Base-by-base conservation (phyloP, 1,140 invertebrate genomes). In the Hypsibius dujardini region DNA sequence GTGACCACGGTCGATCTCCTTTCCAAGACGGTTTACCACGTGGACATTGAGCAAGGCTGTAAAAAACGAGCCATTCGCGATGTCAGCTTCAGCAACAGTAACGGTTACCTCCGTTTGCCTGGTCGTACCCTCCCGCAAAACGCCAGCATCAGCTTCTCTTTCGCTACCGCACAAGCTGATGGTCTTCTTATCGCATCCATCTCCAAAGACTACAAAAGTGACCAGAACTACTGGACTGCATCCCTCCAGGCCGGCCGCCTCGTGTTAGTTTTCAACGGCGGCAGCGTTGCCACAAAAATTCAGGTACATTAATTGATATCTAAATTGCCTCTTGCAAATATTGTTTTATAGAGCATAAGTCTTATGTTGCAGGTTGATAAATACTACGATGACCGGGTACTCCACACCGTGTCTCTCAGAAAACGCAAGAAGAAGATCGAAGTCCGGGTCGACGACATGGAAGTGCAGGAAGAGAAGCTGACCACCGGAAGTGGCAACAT, bases 21-120 rank as follows among this genome's bases (percentile, higher is more conserved):
- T 74, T 81, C 81, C 70, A 81, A 86, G 78, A 56, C 81, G 85
- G 12, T 86, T 7, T 67, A 67, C 62, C 85, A 76, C 87, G 87
- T 76, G 90, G 89, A 67, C 0, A 84, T 93, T 0, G 87, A 90
- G 75, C 80, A 85, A 0, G 84, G 86, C 7, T 92, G 90, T 79
- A 78, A 82, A 45, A 81, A 84, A 0, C 76, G 87, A 84, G 81
- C 82, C 14, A 77, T 85, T 40, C 81, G 80, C 74, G 83, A 84
- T 69, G 86, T 85, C 72, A 87, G 87, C 72, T 90, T 90, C 71
- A 73, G 74, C 76, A 83, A 85, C 71, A 90, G 90, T 2, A 81
- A 86, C 71, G 90, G 90, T 0, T 92, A 85, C 77, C 79, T 91
- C 40, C 87, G 92, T 78, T 80, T 90, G 71, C 79, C 83, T 0